Evolutionary conservation across 2,797 vertebrate species (phyloP), one percentile per base, ranked within the genome.

Genomic region (Parotocinclus haroldoi): DNA sequence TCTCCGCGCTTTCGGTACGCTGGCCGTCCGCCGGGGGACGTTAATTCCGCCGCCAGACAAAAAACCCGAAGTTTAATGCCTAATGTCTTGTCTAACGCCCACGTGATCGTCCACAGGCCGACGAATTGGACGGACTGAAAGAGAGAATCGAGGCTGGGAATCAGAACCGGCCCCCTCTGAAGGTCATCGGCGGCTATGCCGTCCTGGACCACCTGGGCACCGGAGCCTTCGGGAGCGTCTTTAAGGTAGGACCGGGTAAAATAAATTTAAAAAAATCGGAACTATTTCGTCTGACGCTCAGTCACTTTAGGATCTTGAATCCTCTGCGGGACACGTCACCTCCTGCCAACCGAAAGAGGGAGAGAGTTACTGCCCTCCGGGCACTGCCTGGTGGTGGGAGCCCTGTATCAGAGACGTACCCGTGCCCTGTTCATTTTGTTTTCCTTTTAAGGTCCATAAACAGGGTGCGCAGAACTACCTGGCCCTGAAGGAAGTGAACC

Each of bases 401-500:
- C n/a, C n/a, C n/a, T n/a, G n/a, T n/a, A n/a, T n/a, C n/a, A n/a
- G n/a, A n/a, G n/a, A n/a, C n/a, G n/a, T n/a, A n/a, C n/a, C n/a
- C n/a, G n/a, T n/a, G n/a, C n/a, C n/a, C n/a, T n/a, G n/a, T n/a
- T n/a, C n/a, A n/a, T n/a, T n/a, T n/a, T n/a, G n/a, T n/a, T n/a
- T n/a, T n/a, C n/a, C n/a, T n/a, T 7, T 57, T 14, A 0, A 95
- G 94, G 93, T 96, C 70, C 89, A 86, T 72, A 98, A 95, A 76
- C 85, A 84, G 71, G 90, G 87, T 1, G 84, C 88, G n/a, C 93
- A 94, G 83, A 93, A 93, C 80, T 87, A 93, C 42, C 81, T 96
- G 46, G 94, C 93, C 42, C 86, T 96, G 86, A 96, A 98, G 81
- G 96, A 98, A 72, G 91, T 96, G 39, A 95, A 92, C 82, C 90